phyloP scores from a whole-genome alignment of 2,888 invertebrate species.

The Mermis nigrescens region DNA sequence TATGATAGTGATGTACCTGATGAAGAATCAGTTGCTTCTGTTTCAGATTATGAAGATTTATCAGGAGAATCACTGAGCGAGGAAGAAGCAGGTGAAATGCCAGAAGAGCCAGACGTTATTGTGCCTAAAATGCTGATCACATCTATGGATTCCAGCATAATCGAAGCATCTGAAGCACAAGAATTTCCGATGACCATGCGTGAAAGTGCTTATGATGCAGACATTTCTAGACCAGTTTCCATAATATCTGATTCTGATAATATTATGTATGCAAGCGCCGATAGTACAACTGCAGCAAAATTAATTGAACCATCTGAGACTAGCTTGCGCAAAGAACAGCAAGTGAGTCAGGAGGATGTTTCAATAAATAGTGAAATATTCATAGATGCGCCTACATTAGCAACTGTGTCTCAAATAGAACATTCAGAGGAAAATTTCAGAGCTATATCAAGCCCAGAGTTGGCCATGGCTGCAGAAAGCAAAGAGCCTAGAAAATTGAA shows the following conservation, averaged over 20 bases:
- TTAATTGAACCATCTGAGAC: neutral
- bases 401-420: neutral
- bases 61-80: neutral
- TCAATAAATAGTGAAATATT: neutral
- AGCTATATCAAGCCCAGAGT: no score
- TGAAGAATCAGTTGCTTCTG: slow-evolving; percentile 4
- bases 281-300: neutral
- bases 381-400: slow-evolving; percentile 1
- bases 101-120: neutral
- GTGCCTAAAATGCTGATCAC: neutral
- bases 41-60: slow-evolving; percentile 9
- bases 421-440: no score
- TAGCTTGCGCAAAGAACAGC: neutral
- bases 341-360: neutral
- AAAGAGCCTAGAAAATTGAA: neutral
- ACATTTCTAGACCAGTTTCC: neutral
- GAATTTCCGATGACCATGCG: neutral
- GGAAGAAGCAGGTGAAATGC: neutral
- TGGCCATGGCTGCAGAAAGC: neutral
- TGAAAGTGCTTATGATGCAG: neutral
- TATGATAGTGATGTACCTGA: neutral
- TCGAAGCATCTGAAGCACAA: neutral
- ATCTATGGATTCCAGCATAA: neutral
- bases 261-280: neutral
- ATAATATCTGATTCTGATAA: neutral